These are phyloP conservation scores for Cosmorhoe ocellata DNA, from an alignment of 2,888 invertebrate species.

Conservation along the genomic window DNA sequence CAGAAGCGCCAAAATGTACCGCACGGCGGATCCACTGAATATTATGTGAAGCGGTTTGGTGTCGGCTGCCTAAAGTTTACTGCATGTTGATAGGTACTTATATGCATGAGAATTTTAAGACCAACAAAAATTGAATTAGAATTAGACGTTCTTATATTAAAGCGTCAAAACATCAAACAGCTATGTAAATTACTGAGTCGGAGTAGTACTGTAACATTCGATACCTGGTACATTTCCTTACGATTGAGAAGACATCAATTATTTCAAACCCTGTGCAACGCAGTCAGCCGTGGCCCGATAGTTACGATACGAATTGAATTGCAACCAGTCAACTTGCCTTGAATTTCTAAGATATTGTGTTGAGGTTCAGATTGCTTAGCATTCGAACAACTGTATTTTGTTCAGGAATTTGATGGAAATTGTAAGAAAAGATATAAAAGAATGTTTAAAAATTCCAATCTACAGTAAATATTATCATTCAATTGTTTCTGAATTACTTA, in stretches of 20 bases:
- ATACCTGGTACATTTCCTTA: constrained; percentile 41
- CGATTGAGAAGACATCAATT: constrained; percentile 56
- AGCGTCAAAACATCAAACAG: constrained; percentile 6
- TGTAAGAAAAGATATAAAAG: neutral
- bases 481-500: no score
- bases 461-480: no score
- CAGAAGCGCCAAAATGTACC: no score
- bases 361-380: constrained; percentile 24
- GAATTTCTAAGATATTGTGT: constrained; percentile 46
- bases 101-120: no score
- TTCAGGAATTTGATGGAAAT: neutral
- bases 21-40: no score
- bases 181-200: constrained; percentile 22
- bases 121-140: no score
- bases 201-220: constrained; percentile 26
- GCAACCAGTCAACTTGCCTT: constrained; percentile 45
- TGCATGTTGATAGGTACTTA: no score
- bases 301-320: constrained; percentile 40
- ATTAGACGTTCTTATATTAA: no score
- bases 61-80: no score
- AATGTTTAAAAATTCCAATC: neutral
- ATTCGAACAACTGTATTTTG: constrained; percentile 2
- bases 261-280: constrained; percentile 47
- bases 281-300: constrained; percentile 36
- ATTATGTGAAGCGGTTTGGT: no score